Percentiles rank a stretch among this genome's conserved stretches.
These are phyloP conservation scores for Lumbricus terrestris DNA, from an alignment of 2,888 invertebrate genomes.

Conservation along the genomic window DNA sequence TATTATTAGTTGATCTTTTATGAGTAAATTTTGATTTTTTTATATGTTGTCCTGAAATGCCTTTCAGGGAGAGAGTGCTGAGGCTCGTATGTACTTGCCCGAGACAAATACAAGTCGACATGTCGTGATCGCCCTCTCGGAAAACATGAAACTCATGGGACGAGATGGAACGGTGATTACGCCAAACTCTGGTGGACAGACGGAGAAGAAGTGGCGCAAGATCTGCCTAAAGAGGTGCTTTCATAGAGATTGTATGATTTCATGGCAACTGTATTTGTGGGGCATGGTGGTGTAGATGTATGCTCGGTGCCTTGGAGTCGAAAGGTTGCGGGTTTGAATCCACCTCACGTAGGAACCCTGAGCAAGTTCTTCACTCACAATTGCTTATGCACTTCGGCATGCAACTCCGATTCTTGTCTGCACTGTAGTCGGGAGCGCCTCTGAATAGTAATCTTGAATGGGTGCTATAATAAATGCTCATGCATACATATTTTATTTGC, in stretches of 20 bases:
- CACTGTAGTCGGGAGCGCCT: too few species aligned
- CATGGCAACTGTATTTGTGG: too few species aligned
- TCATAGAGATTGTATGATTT: not conserved
- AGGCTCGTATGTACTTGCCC: slow-evolving; percentile 83
- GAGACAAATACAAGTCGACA: slow-evolving; percentile 85
- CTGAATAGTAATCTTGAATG: too few species aligned
- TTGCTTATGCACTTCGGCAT: too few species aligned
- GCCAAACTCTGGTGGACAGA: slow-evolving; percentile 58
- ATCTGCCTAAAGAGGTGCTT: slow-evolving; percentile 61
- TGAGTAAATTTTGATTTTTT: not conserved
- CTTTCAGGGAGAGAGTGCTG: slow-evolving; percentile 79
- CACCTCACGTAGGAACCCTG: too few species aligned
- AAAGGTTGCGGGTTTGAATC: too few species aligned
- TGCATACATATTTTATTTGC: too few species aligned
- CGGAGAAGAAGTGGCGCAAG: slow-evolving; percentile 64
- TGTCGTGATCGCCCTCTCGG: slow-evolving; percentile 78
- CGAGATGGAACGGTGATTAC: slow-evolving; percentile 56
- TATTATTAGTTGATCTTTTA: not conserved
- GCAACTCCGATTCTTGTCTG: too few species aligned
- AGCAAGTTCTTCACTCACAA: too few species aligned
- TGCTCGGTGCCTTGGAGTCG: too few species aligned
- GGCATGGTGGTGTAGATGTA: too few species aligned
- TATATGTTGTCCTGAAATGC: not conserved
- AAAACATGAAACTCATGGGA: slow-evolving; percentile 81
- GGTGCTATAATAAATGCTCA: too few species aligned